A percentile compares a stretch with the other conserved stretches of the same genome.
These are phyloP conservation scores for Apis dorsata DNA, from an alignment of 1,140 invertebrate genomes.

Conservation along the genomic window DNA sequence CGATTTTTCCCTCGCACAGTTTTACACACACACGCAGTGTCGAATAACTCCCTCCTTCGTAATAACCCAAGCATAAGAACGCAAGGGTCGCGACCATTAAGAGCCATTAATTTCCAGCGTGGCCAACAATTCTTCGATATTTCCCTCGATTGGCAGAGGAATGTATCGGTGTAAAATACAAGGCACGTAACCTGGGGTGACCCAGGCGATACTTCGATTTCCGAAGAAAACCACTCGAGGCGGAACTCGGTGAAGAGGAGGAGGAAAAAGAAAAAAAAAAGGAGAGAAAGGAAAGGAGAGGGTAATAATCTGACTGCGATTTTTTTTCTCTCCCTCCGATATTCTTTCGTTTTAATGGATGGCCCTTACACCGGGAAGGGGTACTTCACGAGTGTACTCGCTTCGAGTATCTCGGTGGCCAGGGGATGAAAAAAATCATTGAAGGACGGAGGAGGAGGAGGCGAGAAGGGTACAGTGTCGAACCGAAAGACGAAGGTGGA, in stretches of 20 bases:
- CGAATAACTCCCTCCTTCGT: too few species aligned
- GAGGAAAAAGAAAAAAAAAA: not conserved
- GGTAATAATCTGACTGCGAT: slow-evolving; percentile 40
- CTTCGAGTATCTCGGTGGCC: slow-evolving; percentile 47
- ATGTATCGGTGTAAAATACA: not conserved
- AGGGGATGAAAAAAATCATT: slow-evolving; percentile 61
- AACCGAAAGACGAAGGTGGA: slow-evolving; percentile 23
- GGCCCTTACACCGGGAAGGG: slow-evolving; percentile 41
- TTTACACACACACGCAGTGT: not conserved
- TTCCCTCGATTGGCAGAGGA: not conserved
- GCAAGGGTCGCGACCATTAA: not conserved
- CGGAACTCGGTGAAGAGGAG: not conserved
- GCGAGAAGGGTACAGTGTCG: slow-evolving; percentile 3
- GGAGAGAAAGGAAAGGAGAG: not conserved
- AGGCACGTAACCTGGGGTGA: not conserved
- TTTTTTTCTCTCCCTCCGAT: slow-evolving; percentile 20
- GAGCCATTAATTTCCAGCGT: not conserved
- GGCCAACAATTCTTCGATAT: not conserved
- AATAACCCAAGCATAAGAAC: not conserved
- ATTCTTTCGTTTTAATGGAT: slow-evolving; percentile 57
- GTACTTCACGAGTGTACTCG: slow-evolving; percentile 48
- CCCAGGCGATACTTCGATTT: not conserved
- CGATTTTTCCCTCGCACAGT: too few species aligned
- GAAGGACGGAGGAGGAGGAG: slow-evolving; percentile 41
- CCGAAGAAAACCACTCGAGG: slow-evolving; percentile 20